These are phyloP conservation scores for Blastomussa wellsi DNA, from an alignment of 92 coral and sea anemone genomes.

Conservation along the genomic window DNA sequence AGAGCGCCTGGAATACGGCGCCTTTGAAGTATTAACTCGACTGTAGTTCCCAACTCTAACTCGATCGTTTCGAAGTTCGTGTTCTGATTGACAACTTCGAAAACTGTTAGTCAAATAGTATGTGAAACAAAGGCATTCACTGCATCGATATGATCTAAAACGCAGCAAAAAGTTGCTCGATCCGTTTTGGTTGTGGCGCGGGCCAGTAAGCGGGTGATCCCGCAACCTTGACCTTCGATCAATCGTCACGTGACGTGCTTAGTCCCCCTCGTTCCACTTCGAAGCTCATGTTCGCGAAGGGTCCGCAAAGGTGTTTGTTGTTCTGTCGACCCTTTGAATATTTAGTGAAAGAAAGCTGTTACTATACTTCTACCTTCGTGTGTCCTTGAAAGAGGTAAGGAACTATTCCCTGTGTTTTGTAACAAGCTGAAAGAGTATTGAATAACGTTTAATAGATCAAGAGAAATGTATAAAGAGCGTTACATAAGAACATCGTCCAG, in stretches of 20 bases:
- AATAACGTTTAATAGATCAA: not conserved
- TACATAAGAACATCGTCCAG: not conserved
- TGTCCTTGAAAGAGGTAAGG: constrained; percentile 19
- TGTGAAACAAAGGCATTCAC: no score
- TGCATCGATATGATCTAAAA: no score
- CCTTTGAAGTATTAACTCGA: no score
- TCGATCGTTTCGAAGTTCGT: no score
- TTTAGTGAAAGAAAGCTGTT: not conserved
- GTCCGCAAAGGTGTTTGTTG: constrained; percentile 19
- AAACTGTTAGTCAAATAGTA: no score
- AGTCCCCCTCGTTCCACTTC: constrained; percentile 18
- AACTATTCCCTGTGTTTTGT: not conserved
- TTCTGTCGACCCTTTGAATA: not conserved
- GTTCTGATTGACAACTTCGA: no score
- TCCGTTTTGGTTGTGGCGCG: not conserved
- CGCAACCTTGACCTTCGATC: not conserved
- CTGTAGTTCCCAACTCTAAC: no score
- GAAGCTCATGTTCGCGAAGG: constrained; percentile 1
- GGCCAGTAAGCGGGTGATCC: not conserved
- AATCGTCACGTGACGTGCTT: constrained; percentile 27
- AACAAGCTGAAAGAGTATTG: not conserved
- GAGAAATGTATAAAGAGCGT: not conserved
- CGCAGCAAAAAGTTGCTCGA: no score
- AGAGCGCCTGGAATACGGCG: no score
- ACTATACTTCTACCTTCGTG: not conserved